Evolutionary conservation across 2,113 vertebrate species (phyloP).

Genomic region (Cromileptes altivelis): DNA sequence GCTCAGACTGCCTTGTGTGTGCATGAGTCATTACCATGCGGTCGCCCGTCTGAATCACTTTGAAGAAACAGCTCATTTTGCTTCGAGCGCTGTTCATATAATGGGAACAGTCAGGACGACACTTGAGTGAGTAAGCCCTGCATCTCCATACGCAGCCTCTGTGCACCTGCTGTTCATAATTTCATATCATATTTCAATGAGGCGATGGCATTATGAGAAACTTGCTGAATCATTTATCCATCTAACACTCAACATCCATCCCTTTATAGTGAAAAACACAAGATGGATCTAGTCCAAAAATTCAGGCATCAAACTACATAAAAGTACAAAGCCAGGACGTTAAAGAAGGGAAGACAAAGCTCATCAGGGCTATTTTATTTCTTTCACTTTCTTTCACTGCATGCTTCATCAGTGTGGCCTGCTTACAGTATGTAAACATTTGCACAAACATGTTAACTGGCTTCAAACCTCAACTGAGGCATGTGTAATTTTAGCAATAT

Average conservation of each 20-base stretch:
- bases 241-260: neutral
- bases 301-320: neutral
- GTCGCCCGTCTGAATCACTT: slow-evolving; percentile 16
- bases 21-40: slow-evolving; percentile 44
- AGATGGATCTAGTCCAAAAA: neutral
- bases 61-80: slow-evolving; percentile 28
- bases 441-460: neutral
- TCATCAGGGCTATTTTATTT: neutral
- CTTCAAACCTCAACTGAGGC: neutral
- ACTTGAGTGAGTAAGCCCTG: slow-evolving; percentile 13
- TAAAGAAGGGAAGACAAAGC: neutral
- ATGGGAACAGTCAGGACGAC: slow-evolving; percentile 7
- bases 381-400: neutral
- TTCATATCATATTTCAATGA: neutral
- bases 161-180: neutral
- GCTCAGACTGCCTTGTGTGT: neutral
- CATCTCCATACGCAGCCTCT: neutral
- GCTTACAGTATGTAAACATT: neutral
- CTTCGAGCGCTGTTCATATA: slow-evolving; percentile 6
- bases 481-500: too few relatives aligned
- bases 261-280: neutral
- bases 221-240: neutral
- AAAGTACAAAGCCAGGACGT: neutral
- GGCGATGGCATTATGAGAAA: neutral
- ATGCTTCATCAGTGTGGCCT: neutral